These are phyloP conservation scores for Erethizon dorsatum DNA, from an alignment of 2,797 vertebrate species.

Conservation along the genomic window DNA sequence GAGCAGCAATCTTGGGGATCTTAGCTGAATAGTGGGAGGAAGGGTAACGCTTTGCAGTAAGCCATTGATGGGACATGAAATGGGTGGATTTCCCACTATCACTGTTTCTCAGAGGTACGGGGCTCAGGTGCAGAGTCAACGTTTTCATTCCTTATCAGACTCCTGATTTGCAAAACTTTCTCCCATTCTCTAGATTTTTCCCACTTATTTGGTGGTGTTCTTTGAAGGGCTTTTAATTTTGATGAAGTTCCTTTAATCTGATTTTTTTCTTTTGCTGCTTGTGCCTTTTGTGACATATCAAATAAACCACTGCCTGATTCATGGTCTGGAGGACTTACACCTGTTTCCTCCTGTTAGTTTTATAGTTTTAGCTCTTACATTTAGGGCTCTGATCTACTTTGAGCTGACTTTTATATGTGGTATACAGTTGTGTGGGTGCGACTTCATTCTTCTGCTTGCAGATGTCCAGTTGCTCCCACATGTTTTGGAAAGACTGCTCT, in stretches of 20 bases:
- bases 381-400: too few species aligned
- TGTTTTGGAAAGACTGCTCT: neutral
- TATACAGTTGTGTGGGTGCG: neutral
- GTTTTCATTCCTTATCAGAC: neutral
- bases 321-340: neutral
- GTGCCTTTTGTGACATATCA: neutral
- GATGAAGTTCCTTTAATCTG: neutral
- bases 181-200: rapidly evolving
- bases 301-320: neutral
- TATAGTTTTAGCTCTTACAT: neutral
- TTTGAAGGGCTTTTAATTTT: neutral
- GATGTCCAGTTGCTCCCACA: too few species aligned
- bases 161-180: neutral
- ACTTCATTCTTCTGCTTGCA: neutral
- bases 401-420: neutral
- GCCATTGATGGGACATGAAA: too few species aligned
- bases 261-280: neutral
- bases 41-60: neutral
- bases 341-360: neutral
- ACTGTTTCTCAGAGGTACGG: neutral
- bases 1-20: rapidly evolving
- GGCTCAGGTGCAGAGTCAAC: neutral
- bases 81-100: rapidly evolving
- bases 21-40: neutral
- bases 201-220: neutral